These are phyloP conservation scores for Labia minor DNA, from an alignment of 2,888 invertebrate species.

Conservation along the genomic window DNA sequence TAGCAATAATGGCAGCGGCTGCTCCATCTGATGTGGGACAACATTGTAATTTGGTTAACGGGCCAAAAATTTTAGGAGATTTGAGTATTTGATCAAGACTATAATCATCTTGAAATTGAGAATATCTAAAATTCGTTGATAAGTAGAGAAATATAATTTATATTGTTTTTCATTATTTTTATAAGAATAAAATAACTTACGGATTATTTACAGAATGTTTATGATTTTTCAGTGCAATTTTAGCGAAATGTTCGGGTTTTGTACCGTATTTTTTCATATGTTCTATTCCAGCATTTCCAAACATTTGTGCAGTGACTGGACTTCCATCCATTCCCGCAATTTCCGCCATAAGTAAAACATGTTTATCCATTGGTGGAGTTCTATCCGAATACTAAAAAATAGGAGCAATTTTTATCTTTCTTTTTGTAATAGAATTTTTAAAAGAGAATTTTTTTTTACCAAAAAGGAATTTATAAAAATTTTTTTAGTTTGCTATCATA, in stretches of 20 bases:
- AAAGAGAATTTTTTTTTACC: too few relatives aligned
- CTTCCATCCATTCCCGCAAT: slow-evolving; percentile 66
- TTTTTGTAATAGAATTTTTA: too few relatives aligned
- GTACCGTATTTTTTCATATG: slow-evolving; percentile 96
- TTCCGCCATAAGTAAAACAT: slow-evolving; percentile 74
- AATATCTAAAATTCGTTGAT: slow-evolving; percentile 48
- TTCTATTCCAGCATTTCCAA: slow-evolving; percentile 91
- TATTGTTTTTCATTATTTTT: background rate
- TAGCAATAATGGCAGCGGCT: slow-evolving; percentile 83
- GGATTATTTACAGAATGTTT: slow-evolving; percentile 94
- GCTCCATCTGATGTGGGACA: slow-evolving; percentile 99
- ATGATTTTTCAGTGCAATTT: slow-evolving; percentile 97
- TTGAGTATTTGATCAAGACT: slow-evolving; percentile 79
- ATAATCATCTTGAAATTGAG: slow-evolving; percentile 89
- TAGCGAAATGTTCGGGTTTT: slow-evolving; percentile 84
- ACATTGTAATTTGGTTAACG: slow-evolving; percentile 91
- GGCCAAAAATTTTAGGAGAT: slow-evolving; percentile 80
- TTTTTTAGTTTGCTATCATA: too few relatives aligned
- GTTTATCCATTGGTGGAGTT: slow-evolving; percentile 81
- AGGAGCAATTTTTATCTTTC: slow-evolving; percentile 16
- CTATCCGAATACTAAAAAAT: slow-evolving; percentile 57
- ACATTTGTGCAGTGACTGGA: slow-evolving; percentile 88
- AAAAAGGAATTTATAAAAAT: too few relatives aligned
- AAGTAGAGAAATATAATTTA: slow-evolving; percentile 19
- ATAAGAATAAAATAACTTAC: slow-evolving; percentile 38